phyloP scores from a whole-genome alignment of 2,888 invertebrate species.

The Cataglyphis altisquamis region DNA sequence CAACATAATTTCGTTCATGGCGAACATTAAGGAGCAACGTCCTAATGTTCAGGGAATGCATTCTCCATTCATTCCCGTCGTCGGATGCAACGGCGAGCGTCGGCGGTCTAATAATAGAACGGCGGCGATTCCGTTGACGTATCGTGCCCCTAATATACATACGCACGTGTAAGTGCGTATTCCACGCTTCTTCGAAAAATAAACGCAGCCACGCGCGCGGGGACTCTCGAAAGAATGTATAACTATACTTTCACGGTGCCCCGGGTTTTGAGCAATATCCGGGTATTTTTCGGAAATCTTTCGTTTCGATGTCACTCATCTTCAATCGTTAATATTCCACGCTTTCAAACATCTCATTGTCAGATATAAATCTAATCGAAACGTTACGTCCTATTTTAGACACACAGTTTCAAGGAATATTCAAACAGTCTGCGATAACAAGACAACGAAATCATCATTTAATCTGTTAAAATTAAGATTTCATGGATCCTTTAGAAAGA shows the following conservation, averaged over 20 bases:
- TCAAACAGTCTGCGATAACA: no score
- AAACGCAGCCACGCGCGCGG: constrained; percentile 37
- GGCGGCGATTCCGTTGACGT: constrained; percentile 63
- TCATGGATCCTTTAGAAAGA: not conserved
- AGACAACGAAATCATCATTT: not conserved
- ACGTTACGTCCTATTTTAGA: not conserved
- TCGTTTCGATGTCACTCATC: not conserved
- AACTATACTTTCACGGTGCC: constrained; percentile 53
- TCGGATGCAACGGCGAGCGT: constrained; percentile 59
- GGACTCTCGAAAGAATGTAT: constrained; percentile 54
- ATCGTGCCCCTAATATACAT: constrained; percentile 60
- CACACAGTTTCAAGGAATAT: not conserved
- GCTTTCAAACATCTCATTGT: not conserved
- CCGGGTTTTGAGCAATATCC: constrained; percentile 13
- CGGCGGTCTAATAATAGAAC: constrained; percentile 68
- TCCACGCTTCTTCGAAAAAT: constrained; percentile 49
- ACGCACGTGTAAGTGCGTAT: constrained; percentile 32
- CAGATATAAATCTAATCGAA: constrained; percentile 19
- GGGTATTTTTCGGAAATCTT: constrained; percentile 4
- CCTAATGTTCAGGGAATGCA: constrained; percentile 48
- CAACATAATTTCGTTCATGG: not conserved
- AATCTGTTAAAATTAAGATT: not conserved
- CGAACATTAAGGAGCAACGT: not conserved
- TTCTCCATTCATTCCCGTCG: constrained; percentile 65
- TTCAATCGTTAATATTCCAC: constrained; percentile 19